Percentiles rank a stretch among this genome's conserved stretches.
Conservation (phyloP, 2,113 vertebrate species). For the Ophiodon elongatus region DNA sequence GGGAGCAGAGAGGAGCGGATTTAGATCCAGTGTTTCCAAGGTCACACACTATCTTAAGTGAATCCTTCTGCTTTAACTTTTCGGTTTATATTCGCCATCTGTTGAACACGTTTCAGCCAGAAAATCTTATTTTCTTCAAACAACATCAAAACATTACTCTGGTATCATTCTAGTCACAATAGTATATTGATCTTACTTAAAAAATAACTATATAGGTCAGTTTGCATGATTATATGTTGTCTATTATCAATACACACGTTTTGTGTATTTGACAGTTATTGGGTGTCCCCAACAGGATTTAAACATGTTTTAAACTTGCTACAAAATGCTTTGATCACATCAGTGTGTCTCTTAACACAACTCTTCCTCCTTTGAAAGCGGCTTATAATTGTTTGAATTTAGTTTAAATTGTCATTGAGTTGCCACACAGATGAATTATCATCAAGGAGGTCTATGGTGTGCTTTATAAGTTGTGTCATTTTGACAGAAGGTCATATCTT, state of each 20-base stretch:
- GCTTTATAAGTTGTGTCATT: background rate
- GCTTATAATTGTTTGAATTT: background rate
- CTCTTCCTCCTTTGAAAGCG: background rate
- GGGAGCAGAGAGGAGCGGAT: background rate
- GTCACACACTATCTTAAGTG: background rate
- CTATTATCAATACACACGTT: background rate
- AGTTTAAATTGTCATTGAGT: background rate
- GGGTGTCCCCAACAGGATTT: background rate
- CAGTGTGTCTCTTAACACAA: background rate
- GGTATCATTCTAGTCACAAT: conserved; percentile 23
- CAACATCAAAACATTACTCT: background rate
- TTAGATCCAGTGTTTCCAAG: background rate
- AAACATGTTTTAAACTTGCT: background rate
- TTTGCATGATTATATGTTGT: background rate
- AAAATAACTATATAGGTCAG: background rate
- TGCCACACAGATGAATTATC: background rate
- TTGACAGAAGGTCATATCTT: background rate
- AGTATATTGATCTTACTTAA: conserved; percentile 10
- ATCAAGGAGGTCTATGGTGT: no score
- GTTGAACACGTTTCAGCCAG: background rate
- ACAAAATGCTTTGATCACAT: background rate
- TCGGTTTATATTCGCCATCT: background rate
- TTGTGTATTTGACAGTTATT: background rate
- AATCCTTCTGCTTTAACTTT: background rate
- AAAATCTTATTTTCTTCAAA: background rate